Evolutionary conservation across 1,140 invertebrate genomes (phyloP).

Genomic region (Maniola jurtina): DNA sequence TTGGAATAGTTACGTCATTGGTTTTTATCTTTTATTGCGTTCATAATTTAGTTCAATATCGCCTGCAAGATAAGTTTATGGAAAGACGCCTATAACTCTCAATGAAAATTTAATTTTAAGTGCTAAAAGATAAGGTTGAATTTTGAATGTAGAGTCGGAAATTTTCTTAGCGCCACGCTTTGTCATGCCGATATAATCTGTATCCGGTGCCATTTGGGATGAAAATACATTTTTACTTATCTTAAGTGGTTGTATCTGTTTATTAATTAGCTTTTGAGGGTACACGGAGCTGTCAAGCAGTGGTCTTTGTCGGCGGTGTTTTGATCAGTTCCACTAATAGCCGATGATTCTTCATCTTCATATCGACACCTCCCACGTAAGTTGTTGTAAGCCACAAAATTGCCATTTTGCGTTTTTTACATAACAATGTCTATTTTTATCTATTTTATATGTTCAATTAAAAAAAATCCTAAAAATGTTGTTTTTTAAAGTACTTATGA

Average conservation of each 20-base stretch:
- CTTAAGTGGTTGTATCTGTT: slow-evolving; percentile 78
- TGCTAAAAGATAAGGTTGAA: slow-evolving; percentile 22
- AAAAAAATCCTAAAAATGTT: too few species aligned
- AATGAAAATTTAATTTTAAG: slow-evolving; percentile 13
- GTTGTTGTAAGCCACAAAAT: too few species aligned
- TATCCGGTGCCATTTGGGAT: slow-evolving; percentile 75
- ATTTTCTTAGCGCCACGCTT: slow-evolving; percentile 68
- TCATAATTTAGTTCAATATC: slow-evolving; percentile 20
- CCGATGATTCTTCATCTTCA: slow-evolving; percentile 63
- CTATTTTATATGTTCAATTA: too few species aligned
- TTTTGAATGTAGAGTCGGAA: slow-evolving; percentile 24
- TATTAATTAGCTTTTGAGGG: slow-evolving; percentile 74
- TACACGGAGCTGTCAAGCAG: slow-evolving; percentile 72
- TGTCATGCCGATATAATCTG: slow-evolving; percentile 75
- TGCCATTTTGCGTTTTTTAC: too few species aligned
- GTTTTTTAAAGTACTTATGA: too few species aligned
- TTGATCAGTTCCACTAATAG: slow-evolving; percentile 47
- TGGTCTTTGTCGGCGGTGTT: slow-evolving; percentile 65
- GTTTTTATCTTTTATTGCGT: slow-evolving; percentile 16
- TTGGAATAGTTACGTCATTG: slow-evolving; percentile 2
- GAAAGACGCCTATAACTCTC: background rate
- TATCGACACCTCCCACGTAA: too few species aligned
- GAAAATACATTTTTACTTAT: slow-evolving; percentile 77
- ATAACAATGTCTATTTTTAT: too few species aligned
- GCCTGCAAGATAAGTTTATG: slow-evolving; percentile 11